Conservation (phyloP, 2,888 invertebrate species). For the Cynaeus angustus region DNA sequence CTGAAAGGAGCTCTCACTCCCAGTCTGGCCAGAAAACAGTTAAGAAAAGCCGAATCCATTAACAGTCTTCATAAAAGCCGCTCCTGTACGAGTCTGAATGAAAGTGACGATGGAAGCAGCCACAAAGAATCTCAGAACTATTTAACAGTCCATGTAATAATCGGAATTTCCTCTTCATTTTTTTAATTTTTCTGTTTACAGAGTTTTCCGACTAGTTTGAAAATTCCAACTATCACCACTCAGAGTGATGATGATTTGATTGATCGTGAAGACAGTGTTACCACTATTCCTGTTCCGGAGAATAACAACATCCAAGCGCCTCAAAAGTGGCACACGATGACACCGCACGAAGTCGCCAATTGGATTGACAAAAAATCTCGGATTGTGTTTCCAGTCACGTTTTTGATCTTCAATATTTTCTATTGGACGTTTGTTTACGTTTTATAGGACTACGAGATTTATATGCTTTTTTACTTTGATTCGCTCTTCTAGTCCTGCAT, state of each 20-base stretch:
- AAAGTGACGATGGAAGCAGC: conserved; percentile 70
- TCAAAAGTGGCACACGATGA: conserved; percentile 84
- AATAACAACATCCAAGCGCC: conserved; percentile 63
- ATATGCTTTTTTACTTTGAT: not conserved
- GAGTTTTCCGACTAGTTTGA: conserved; percentile 37
- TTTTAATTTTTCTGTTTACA: conserved; percentile 6
- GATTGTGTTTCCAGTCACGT: conserved; percentile 84
- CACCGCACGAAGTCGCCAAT: conserved; percentile 89
- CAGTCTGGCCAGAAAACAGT: conserved; percentile 81
- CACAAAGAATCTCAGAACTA: conserved; percentile 76
- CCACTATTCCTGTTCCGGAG: conserved; percentile 62
- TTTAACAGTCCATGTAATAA: conserved; percentile 82
- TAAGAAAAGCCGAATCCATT: conserved; percentile 78
- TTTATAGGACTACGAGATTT: conserved; percentile 23
- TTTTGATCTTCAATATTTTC: conserved; percentile 82
- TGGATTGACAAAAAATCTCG: conserved; percentile 90
- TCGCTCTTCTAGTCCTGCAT: conserved; percentile 32
- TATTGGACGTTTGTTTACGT: conserved; percentile 69
- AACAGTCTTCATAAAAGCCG: conserved; percentile 79
- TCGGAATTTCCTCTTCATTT: conserved; percentile 5
- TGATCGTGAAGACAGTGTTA: conserved; percentile 58
- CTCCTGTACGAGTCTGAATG: conserved; percentile 82
- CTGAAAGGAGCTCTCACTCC: conserved; percentile 89
- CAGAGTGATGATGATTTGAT: conserved; percentile 79
- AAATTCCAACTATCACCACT: conserved; percentile 78